Percentiles rank a stretch among this genome's conserved stretches.
Conservation (phyloP, 2,888 invertebrate genomes). For the Xestia ashworthii region DNA sequence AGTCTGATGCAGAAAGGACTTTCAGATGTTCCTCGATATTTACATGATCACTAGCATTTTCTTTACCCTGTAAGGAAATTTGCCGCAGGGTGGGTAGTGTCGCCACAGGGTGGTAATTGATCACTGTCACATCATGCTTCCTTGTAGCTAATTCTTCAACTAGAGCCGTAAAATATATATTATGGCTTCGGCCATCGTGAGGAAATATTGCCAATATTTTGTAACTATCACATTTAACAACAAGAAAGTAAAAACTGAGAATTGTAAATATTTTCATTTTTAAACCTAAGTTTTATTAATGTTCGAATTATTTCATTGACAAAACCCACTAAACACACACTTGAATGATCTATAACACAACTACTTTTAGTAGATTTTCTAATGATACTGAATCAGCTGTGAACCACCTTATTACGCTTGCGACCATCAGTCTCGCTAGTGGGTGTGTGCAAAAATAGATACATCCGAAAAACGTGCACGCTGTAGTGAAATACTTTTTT, state of each 20-base stretch:
- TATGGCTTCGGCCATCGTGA: constrained; percentile 74
- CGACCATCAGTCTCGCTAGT: background rate
- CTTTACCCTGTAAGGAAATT: constrained; percentile 68
- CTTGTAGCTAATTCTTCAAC: constrained; percentile 72
- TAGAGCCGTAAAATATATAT: constrained; percentile 60
- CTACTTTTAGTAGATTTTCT: constrained; percentile 21
- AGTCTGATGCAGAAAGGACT: constrained; percentile 34
- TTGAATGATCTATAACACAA: constrained; percentile 15
- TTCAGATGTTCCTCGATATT: constrained; percentile 43
- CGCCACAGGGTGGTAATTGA: constrained; percentile 76
- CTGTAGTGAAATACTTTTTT: background rate
- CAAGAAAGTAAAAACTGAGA: constrained; percentile 27
- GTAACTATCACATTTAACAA: constrained; percentile 48
- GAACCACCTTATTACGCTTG: background rate
- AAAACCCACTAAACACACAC: constrained; percentile 1
- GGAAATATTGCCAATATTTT: constrained; percentile 74
- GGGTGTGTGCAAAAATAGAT: constrained; percentile 2
- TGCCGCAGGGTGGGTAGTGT: constrained; percentile 80
- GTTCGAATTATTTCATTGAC: background rate
- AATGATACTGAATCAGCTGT: constrained; percentile 27
- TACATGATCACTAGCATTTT: constrained; percentile 35
- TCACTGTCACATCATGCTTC: constrained; percentile 77
- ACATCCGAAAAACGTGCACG: background rate
- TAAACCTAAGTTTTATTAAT: background rate
- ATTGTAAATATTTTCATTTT: constrained; percentile 32